Percentiles rank a stretch among this genome's conserved stretches.
Evolutionary conservation across 2,888 invertebrate genomes (phyloP).

Genomic region (Trichogramma evanescens): DNA sequence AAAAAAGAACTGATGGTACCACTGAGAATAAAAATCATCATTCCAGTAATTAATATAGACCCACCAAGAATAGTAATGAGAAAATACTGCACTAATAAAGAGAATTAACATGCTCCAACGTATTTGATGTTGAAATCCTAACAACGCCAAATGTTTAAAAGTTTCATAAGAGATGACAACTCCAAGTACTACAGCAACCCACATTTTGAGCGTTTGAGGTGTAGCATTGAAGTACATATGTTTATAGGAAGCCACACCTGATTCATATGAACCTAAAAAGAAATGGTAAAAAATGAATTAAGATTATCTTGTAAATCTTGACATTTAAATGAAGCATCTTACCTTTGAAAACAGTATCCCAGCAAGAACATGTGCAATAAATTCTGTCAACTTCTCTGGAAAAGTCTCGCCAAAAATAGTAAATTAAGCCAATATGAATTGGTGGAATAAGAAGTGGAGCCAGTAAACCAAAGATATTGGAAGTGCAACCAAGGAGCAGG

Average conservation of each 20-base stretch:
- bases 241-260: slow-evolving; percentile 63
- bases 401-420: slow-evolving; percentile 63
- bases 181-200: slow-evolving; percentile 55
- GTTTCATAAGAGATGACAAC: slow-evolving; percentile 58
- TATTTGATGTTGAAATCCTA: slow-evolving; percentile 51
- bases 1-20: slow-evolving; percentile 62
- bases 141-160: slow-evolving; percentile 51
- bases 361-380: slow-evolving; percentile 65
- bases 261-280: slow-evolving; percentile 57
- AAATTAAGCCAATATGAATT: slow-evolving; percentile 56
- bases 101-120: slow-evolving; percentile 58
- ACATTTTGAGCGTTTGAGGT: slow-evolving; percentile 60
- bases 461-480: slow-evolving; percentile 39
- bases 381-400: slow-evolving; percentile 58
- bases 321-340: slow-evolving; percentile 8
- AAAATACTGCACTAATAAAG: slow-evolving; percentile 58
- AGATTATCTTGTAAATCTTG: background rate
- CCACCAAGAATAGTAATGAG: slow-evolving; percentile 68
- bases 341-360: slow-evolving; percentile 74
- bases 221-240: slow-evolving; percentile 67
- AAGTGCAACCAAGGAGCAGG: slow-evolving; percentile 37
- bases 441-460: slow-evolving; percentile 52
- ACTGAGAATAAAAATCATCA: slow-evolving; percentile 63
- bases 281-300: background rate
- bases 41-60: slow-evolving; percentile 65